A percentile compares a stretch with the other conserved stretches of the same genome.
phyloP scores from a whole-genome alignment of 2,797 vertebrate genomes.

The Lithobates sylvaticus region DNA sequence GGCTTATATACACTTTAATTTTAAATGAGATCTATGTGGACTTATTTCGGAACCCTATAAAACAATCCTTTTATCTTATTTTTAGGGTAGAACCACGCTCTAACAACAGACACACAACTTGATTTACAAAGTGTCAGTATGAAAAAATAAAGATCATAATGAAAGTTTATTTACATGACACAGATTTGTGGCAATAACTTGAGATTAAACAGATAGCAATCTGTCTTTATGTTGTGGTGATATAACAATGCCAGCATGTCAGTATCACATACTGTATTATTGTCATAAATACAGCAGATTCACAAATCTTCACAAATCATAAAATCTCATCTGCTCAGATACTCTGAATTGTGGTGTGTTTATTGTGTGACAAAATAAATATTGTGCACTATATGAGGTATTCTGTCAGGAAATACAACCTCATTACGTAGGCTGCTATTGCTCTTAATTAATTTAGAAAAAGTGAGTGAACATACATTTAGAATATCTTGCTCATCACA shows the following conservation, averaged over 20 bases:
- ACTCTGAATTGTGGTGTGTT: conserved; percentile 7
- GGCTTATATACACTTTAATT: no score
- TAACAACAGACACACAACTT: background rate
- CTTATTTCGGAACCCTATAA: background rate
- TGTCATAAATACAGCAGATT: background rate
- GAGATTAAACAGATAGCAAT: background rate
- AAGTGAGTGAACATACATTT: background rate
- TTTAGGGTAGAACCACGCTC: background rate
- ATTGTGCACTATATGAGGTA: background rate
- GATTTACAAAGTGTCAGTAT: background rate
- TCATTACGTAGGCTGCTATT: background rate
- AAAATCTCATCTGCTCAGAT: conserved; percentile 8
- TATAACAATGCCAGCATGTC: conserved; percentile 27
- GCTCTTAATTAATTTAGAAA: no score
- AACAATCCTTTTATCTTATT: background rate
- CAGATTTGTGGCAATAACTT: background rate
- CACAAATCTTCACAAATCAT: conserved; percentile 32
- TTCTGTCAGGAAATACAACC: background rate
- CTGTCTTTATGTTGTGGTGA: conserved; percentile 16
- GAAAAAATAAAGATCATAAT: background rate
- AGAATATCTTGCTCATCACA: background rate
- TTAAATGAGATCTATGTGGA: background rate
- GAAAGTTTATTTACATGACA: background rate
- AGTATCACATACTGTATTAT: background rate
- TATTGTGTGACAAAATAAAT: background rate